These are phyloP conservation scores for Himalopsyche phryganea DNA, from an alignment of 1,140 invertebrate genomes.

Conservation along the genomic window DNA sequence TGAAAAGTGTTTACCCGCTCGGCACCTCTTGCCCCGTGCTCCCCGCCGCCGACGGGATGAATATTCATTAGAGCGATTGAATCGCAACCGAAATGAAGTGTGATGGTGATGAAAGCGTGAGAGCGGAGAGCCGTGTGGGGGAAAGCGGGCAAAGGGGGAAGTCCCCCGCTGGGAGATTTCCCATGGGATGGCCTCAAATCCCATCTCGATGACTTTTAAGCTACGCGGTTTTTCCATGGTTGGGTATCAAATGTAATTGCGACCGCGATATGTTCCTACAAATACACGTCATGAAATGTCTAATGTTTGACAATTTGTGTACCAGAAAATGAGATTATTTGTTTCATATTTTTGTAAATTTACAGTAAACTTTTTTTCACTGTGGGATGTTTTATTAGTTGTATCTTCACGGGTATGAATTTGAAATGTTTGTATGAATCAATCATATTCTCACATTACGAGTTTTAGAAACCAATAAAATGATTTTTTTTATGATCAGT, in stretches of 20 bases:
- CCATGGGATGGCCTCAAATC: slow-evolving; percentile 15
- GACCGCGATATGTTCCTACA: not conserved
- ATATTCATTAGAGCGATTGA: slow-evolving; percentile 36
- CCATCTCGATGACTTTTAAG: slow-evolving; percentile 28
- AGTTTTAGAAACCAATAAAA: too few relatives aligned
- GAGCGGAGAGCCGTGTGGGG: slow-evolving; percentile 17
- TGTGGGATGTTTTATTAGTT: too few relatives aligned
- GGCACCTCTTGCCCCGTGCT: not conserved
- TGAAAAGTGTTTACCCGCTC: slow-evolving; percentile 29
- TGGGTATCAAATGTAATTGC: slow-evolving; percentile 31
- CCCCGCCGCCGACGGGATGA: slow-evolving; percentile 18
- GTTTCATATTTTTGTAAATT: too few relatives aligned
- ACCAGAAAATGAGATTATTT: too few relatives aligned
- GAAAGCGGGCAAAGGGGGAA: not conserved
- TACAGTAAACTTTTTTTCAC: too few relatives aligned
- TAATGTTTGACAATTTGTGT: too few relatives aligned
- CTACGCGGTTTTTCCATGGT: slow-evolving; percentile 26
- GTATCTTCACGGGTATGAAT: too few relatives aligned
- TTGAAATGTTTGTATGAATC: too few relatives aligned
- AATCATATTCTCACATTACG: too few relatives aligned
- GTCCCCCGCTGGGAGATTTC: slow-evolving; percentile 29
- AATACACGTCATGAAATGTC: too few relatives aligned
- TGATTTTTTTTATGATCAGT: too few relatives aligned
- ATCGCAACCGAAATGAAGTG: slow-evolving; percentile 34
- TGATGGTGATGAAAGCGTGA: slow-evolving; percentile 31